Evolutionary conservation across 2,113 vertebrate genomes (phyloP).

Genomic region (Puffinus mauretanicus): DNA sequence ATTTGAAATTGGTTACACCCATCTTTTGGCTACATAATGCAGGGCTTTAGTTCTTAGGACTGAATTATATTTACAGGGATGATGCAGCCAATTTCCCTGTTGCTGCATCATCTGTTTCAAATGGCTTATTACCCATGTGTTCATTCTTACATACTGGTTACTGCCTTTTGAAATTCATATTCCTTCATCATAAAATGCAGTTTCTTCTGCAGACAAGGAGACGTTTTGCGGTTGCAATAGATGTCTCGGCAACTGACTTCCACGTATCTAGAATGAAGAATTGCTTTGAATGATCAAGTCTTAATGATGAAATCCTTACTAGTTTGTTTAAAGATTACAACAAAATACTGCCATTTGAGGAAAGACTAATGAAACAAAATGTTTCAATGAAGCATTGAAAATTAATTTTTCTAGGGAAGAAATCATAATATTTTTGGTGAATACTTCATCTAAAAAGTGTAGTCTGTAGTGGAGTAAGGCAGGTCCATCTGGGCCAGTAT

Average conservation of each 20-base stretch:
- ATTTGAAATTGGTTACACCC: conserved; percentile 39
- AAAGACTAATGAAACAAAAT: not conserved
- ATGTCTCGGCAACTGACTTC: not conserved
- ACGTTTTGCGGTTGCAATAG: not conserved
- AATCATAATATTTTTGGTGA: not conserved
- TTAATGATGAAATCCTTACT: not conserved
- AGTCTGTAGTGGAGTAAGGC: not conserved
- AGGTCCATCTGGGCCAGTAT: not conserved
- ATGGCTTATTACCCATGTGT: not conserved
- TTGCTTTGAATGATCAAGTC: not conserved
- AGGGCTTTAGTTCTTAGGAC: not conserved
- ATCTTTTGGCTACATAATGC: conserved; percentile 2
- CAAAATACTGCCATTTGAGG: not conserved
- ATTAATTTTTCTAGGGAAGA: not conserved
- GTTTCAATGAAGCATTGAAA: not conserved
- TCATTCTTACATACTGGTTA: not conserved
- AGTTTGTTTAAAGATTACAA: not conserved
- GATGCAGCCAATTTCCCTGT: not conserved
- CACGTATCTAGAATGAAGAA: not conserved
- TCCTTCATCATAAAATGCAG: not conserved
- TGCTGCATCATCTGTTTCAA: conserved; percentile 28
- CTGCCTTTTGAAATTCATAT: not conserved
- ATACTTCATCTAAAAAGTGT: not conserved
- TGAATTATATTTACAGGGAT: not conserved
- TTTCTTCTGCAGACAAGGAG: not conserved